Base-by-base conservation (phyloP, 1,140 invertebrate genomes). In the Asbolus verrucosus region DNA sequence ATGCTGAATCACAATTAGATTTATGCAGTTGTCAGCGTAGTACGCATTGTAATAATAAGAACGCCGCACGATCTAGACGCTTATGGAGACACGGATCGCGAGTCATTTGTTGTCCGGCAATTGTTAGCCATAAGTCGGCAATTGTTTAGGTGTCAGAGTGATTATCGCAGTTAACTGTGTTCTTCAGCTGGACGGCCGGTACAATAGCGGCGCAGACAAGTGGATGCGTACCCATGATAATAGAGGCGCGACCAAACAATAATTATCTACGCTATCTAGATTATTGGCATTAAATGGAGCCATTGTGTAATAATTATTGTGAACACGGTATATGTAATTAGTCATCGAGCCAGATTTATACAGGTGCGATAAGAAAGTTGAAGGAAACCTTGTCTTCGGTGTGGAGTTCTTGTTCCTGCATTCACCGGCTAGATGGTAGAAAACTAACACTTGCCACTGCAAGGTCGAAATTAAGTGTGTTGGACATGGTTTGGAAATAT, bases 81-180 rank as follows among this genome's bases (percentile, higher is more conserved):
- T 62, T 60, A 65, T 38, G 62, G 61, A 65, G 67, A 59, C 66
- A 63, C 68, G 36, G 54, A 73, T 67, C 27, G 63, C 61, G 43
- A 24, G 46, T 31, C 65, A 38, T 69, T 72, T 70, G 61, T 73
- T 67, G 31, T 54, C 50, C 62, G 61, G 60, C 71, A 69, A 73
- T 73, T 73, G 71, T 70, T 73, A 38, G 39, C 38, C 6, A 67
- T 31, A 39, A n/a, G 9, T 11, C 18, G 21, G 21, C 72, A 54
- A 73, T 73, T 73, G 72, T 73, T 73, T 67, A 73, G 69, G 72
- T 73, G 72, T 73, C 72, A 71, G 59, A 71, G 65, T 71, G 72
- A 73, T 73, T 73, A 73, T 73, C 65, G 65, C 46, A 30, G 60
- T 54, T 54, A 54, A 54, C 46, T 27, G 27, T 54, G 24, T 54